Percentiles rank a stretch among this genome's conserved stretches.
Evolutionary conservation across 2,797 vertebrate species (phyloP).

Genomic region (Huso huso): DNA sequence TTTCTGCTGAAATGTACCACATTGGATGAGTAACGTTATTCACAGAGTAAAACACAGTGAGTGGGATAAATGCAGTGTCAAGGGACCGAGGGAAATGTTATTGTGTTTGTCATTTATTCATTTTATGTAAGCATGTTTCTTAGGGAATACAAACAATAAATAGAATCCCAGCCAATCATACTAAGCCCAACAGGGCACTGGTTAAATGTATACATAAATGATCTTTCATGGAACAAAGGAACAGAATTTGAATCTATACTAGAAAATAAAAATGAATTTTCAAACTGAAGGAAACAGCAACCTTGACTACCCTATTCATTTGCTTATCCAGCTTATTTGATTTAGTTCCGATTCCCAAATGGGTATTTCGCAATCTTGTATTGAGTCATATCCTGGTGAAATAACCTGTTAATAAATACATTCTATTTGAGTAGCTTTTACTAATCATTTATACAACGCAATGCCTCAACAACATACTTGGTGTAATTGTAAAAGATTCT

Average conservation of each 20-base stretch:
- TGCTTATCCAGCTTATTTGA: background rate
- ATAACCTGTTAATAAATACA: background rate
- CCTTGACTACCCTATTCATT: too few relatives aligned
- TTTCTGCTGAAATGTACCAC: slow-evolving; percentile 33
- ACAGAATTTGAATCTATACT: background rate
- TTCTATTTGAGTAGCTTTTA: too few relatives aligned
- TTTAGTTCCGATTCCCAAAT: background rate
- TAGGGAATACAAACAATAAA: background rate
- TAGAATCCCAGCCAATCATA: background rate
- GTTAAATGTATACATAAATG: background rate
- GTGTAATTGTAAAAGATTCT: too few relatives aligned
- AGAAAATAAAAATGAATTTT: background rate
- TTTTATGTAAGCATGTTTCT: background rate
- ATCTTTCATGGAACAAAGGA: background rate
- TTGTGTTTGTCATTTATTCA: too few relatives aligned
- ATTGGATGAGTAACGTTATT: slow-evolving; percentile 15
- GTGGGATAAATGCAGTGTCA: too few relatives aligned
- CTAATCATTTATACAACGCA: too few relatives aligned
- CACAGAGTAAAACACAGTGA: background rate
- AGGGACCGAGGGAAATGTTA: background rate
- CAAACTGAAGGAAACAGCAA: too few relatives aligned
- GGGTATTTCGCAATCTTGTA: background rate
- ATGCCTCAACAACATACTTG: too few relatives aligned
- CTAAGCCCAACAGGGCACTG: background rate
- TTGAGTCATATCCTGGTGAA: background rate